Conservation (phyloP, 2,797 vertebrate species). For the Microctenopoma stevenorrisi region DNA sequence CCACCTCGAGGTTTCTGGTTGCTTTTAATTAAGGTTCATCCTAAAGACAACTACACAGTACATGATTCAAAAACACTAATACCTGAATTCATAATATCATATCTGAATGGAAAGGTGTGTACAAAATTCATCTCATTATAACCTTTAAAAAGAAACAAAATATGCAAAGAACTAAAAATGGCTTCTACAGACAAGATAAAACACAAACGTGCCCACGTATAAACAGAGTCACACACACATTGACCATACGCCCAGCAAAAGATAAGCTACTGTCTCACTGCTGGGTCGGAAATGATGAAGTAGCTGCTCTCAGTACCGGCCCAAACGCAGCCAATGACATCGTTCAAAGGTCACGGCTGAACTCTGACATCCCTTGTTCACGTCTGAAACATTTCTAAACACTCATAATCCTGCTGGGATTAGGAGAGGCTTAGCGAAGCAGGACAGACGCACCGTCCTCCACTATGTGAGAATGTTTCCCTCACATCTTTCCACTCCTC, state of each 20-base stretch:
- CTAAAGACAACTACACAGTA: neutral
- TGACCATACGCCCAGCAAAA: constrained; percentile 1
- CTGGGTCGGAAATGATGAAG: constrained; percentile 17
- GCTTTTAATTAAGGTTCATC: neutral
- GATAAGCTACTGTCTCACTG: constrained; percentile 17
- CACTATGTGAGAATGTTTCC: constrained; percentile 25
- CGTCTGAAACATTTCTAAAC: constrained; percentile 55
- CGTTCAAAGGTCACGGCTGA: constrained; percentile 40
- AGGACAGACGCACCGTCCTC: constrained; percentile 33
- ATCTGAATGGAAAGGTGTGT: too few species aligned
- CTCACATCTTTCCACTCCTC: constrained; percentile 24
- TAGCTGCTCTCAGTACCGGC: constrained; percentile 1
- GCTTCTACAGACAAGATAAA: constrained; percentile 4
- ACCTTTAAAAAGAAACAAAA: too few species aligned
- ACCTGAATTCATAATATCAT: too few species aligned
- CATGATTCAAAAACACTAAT: too few species aligned
- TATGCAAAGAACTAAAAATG: too few species aligned
- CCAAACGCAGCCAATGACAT: constrained; percentile 21
- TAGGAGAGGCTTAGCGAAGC: constrained; percentile 43
- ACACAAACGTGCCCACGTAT: neutral
- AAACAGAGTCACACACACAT: constrained; percentile 10
- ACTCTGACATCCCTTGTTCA: constrained; percentile 41
- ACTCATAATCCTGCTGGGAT: constrained; percentile 52
- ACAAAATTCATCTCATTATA: too few species aligned
- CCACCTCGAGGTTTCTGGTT: neutral